Percentiles rank a stretch among this genome's conserved stretches.
These are phyloP conservation scores for Neoitamus cyanurus DNA, from an alignment of 2,888 invertebrate genomes.

Conservation along the genomic window DNA sequence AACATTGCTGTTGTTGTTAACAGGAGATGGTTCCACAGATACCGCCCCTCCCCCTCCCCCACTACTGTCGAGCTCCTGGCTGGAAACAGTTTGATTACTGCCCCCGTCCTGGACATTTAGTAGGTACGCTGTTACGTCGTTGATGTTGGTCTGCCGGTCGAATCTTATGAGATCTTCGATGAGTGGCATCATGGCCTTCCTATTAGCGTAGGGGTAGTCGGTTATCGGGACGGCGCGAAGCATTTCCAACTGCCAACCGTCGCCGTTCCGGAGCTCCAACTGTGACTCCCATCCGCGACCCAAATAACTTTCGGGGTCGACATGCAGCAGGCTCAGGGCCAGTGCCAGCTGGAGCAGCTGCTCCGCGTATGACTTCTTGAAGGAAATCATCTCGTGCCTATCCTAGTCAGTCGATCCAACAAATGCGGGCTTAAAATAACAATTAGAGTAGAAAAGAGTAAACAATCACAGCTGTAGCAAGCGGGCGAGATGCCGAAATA, in stretches of 20 bases:
- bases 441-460: slow-evolving; percentile 12
- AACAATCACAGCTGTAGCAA: slow-evolving; percentile 38
- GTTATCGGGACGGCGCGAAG: slow-evolving; percentile 62
- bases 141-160: slow-evolving; percentile 75
- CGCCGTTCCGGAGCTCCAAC: slow-evolving; percentile 62
- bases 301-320: slow-evolving; percentile 78
- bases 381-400: slow-evolving; percentile 74
- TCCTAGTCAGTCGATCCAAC: slow-evolving; percentile 36
- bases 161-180: slow-evolving; percentile 67
- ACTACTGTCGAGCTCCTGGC: neutral
- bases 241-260: slow-evolving; percentile 66
- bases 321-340: slow-evolving; percentile 81
- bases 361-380: slow-evolving; percentile 85
- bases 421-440: slow-evolving; percentile 7
- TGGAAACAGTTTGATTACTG: slow-evolving; percentile 57
- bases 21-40: slow-evolving; percentile 53
- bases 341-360: slow-evolving; percentile 85
- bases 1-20: neutral
- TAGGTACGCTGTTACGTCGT: slow-evolving; percentile 71
- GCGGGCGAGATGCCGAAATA: neutral
- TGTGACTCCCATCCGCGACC: slow-evolving; percentile 69
- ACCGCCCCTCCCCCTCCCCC: neutral
- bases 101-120: slow-evolving; percentile 69
- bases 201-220: slow-evolving; percentile 65
- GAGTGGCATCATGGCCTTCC: slow-evolving; percentile 66